Evolutionary conservation across 2,888 invertebrate species (phyloP).

Genomic region (Tetheella fluctuosa): DNA sequence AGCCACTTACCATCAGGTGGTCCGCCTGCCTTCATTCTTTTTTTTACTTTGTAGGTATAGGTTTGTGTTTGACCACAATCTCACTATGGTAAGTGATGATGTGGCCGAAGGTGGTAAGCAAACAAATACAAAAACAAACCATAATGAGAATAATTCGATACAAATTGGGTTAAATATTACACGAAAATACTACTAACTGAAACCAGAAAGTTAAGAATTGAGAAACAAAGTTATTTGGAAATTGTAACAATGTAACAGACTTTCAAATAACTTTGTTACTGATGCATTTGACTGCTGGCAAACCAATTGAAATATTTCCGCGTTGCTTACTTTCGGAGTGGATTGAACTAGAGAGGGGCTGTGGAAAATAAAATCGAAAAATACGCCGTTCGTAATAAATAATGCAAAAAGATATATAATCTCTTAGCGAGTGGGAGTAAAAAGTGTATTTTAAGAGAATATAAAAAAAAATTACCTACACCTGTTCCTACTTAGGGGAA

Average conservation of each 20-base stretch:
- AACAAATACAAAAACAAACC: too few relatives aligned
- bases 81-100: too few relatives aligned
- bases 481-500: not conserved
- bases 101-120: too few relatives aligned
- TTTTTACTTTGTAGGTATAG: too few relatives aligned
- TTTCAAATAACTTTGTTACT: not conserved
- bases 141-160: too few relatives aligned
- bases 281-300: not conserved
- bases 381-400: not conserved
- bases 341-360: not conserved
- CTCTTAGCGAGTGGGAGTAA: not conserved
- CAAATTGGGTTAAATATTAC: too few relatives aligned
- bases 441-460: not conserved
- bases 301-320: not conserved
- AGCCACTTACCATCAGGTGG: too few relatives aligned
- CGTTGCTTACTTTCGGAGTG: not conserved
- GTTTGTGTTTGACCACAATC: too few relatives aligned
- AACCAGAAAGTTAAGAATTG: not conserved
- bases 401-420: not conserved
- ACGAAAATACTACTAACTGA: not conserved
- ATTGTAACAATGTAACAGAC: not conserved
- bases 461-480: not conserved
- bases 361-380: not conserved
- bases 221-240: not conserved
- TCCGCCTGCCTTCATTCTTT: too few relatives aligned